A percentile compares a stretch with the other conserved stretches of the same genome.
Evolutionary conservation across 2,888 invertebrate genomes (phyloP).

Genomic region (Tipula helvola): DNA sequence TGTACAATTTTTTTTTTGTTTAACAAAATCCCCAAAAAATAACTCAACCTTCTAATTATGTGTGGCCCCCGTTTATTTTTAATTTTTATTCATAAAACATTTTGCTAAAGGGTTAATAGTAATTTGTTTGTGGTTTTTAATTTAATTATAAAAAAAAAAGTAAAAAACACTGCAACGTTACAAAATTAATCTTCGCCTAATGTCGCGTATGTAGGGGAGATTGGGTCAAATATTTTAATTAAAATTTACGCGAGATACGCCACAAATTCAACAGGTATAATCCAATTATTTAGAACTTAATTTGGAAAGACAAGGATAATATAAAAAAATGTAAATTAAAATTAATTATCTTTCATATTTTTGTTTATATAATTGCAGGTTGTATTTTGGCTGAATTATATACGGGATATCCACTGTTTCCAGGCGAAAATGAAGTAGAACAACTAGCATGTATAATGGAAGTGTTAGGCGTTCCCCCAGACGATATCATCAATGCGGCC

Average conservation of each 20-base stretch:
- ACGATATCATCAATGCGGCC: conserved; percentile 71
- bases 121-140: neutral
- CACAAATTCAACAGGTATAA: neutral
- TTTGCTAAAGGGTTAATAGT: neutral
- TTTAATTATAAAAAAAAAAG: neutral
- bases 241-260: neutral
- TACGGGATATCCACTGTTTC: conserved; percentile 90
- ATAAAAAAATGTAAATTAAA: neutral
- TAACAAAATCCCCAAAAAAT: neutral
- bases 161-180: neutral
- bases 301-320: no score
- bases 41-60: neutral
- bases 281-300: neutral
- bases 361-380: conserved; percentile 37
- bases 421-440: conserved; percentile 94
- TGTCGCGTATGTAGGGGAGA: neutral
- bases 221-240: neutral
- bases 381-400: conserved; percentile 93
- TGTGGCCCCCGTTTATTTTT: neutral
- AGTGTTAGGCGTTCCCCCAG: conserved; percentile 80
- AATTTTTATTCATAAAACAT: neutral
- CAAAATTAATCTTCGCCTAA: neutral
- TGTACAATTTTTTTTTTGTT: neutral
- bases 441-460: conserved; percentile 97
- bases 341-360: neutral